phyloP scores from a whole-genome alignment of 1,140 invertebrate genomes.

The Drosophila lini region DNA sequence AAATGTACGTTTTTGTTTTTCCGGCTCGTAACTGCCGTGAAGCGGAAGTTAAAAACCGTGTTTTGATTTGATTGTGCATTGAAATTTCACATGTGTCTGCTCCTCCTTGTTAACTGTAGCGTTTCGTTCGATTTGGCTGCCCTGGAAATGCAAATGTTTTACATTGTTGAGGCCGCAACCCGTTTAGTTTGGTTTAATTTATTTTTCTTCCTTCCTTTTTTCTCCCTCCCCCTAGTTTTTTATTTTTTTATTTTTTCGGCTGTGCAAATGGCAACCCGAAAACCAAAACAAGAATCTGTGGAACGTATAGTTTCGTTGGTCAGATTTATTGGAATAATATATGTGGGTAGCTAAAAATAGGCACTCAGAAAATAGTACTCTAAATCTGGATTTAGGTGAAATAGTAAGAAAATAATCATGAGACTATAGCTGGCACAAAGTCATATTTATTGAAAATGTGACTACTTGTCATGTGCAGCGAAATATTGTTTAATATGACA shows the following conservation, averaged over 20 bases:
- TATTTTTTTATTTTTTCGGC: constrained; percentile 9
- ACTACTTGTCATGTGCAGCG: neutral
- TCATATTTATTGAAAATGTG: neutral
- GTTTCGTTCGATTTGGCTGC: constrained; percentile 40
- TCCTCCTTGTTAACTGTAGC: constrained; percentile 44
- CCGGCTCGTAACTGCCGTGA: constrained; percentile 70
- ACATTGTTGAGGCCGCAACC: constrained; percentile 62
- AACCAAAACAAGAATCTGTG: constrained; percentile 25
- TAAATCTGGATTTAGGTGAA: neutral
- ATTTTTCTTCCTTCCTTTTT: constrained; percentile 43
- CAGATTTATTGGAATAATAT: constrained; percentile 20
- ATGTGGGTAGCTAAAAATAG: neutral
- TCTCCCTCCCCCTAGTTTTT: neutral
- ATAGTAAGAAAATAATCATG: neutral
- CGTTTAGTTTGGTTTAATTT: constrained; percentile 63
- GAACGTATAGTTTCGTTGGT: constrained; percentile 7
- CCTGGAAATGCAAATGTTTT: constrained; percentile 66
- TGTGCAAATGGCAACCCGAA: constrained; percentile 21
- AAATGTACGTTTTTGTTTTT: constrained; percentile 42
- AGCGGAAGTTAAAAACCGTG: constrained; percentile 81
- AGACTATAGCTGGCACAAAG: neutral
- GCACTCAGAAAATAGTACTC: neutral
- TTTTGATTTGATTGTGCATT: constrained; percentile 80
- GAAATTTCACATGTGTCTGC: constrained; percentile 56
- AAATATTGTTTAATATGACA: neutral